Evolutionary conservation across 2,113 vertebrate species (phyloP).

Genomic region (Marcusenius ussheri): DNA sequence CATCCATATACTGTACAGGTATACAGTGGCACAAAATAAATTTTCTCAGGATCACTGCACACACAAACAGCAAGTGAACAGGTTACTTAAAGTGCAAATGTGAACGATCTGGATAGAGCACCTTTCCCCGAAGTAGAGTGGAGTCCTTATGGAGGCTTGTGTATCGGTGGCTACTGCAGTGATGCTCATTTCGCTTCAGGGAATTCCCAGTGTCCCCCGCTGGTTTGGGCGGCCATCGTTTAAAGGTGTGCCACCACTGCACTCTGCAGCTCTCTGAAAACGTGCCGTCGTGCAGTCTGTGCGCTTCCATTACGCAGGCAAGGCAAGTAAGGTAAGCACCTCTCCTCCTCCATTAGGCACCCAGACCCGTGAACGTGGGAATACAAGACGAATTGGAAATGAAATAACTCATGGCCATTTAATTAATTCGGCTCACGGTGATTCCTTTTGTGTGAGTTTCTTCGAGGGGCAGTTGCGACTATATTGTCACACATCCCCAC

Average conservation of each 20-base stretch:
- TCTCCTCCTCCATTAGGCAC: not conserved
- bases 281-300: no score
- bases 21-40: not conserved
- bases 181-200: not conserved
- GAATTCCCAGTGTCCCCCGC: not conserved
- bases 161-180: not conserved
- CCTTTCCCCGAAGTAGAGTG: not conserved
- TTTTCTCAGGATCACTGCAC: not conserved
- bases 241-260: not conserved
- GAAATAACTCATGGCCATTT: not conserved
- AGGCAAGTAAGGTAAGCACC: not conserved
- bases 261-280: not conserved
- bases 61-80: not conserved
- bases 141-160: not conserved
- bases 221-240: not conserved
- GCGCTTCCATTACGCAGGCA: not conserved
- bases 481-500: not conserved
- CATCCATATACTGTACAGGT: not conserved
- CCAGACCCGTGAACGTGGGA: not conserved
- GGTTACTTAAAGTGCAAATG: not conserved
- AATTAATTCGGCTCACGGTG: not conserved
- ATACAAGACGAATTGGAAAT: not conserved
- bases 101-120: not conserved
- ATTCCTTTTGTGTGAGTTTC: slow-evolving; percentile 1
- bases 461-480: not conserved